Evolutionary conservation across 1,140 invertebrate species (phyloP), one percentile per base, ranked within the genome.

Genomic region (Polyergus mexicanus): DNA sequence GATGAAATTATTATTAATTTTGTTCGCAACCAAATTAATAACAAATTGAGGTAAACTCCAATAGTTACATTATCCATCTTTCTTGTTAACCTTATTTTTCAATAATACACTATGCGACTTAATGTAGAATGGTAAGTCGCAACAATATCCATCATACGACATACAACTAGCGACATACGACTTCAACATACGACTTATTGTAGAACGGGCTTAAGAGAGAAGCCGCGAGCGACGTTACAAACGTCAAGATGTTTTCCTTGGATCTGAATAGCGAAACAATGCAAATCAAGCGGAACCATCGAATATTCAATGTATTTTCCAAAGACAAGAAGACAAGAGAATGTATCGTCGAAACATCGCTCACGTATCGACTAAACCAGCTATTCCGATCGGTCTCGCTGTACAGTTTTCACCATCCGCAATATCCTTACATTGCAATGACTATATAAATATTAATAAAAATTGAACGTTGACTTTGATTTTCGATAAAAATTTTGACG

Each of bases 211-310:
- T n/a, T n/a, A 74, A 83, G 78, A 44, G 78, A 83, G 11, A 22
- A 81, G 54, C 78, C 68, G 68, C 78, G 38, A 63, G 68, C 68
- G 54, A 44, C 22, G 38, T 11, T 25, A 71, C 77, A 81, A 81
- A 81, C 51, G 78, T 81, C 78, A 58, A 72, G 54, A 62, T 74
- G 54, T 74, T 83, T 74, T 35, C n/a, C 78, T 74, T 83, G 68
- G 56, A 72, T 83, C 38, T 83, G 54, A 38, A 74, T 60, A 74
- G 38, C 54, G 78, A 83, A 72, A 74, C 78, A 74, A 83, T 81
- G 78, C 35, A 69, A 80, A 80, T 69, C 68, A 47, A 60, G 54
- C 38, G 68, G 56, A 83, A 44, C 51, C 25, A 19, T 47, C 38
- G 54, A 83, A 56, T 32, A 74, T 60, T 74, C 25, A 11, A 8